Conservation (phyloP, 2,888 invertebrate genomes). For the Netelia fuscicornis region DNA sequence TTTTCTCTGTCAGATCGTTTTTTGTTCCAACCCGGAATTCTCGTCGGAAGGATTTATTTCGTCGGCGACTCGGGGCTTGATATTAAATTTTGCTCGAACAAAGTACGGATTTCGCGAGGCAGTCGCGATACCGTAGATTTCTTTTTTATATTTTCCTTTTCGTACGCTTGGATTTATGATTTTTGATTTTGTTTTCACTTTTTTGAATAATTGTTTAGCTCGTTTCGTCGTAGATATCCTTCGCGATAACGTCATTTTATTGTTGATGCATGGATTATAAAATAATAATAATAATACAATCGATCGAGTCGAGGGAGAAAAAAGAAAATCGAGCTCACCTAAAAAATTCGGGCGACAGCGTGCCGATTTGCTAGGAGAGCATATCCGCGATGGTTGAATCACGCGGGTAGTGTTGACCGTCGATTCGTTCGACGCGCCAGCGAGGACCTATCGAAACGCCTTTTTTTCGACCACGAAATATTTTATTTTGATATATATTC, state of each 20-base stretch:
- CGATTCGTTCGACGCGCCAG: slow-evolving; percentile 39
- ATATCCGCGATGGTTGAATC: slow-evolving; percentile 72
- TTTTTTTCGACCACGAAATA: neutral
- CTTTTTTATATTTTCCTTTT: slow-evolving; percentile 3
- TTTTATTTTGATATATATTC: neutral
- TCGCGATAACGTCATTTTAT: neutral
- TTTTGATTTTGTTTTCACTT: neutral
- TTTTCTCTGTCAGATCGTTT: neutral
- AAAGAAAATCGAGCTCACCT: slow-evolving; percentile 73
- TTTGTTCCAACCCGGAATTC: slow-evolving; percentile 4
- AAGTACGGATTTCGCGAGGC: slow-evolving; percentile 8
- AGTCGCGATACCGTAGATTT: neutral
- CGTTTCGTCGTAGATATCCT: neutral
- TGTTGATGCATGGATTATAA: too few species aligned
- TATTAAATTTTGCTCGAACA: slow-evolving; percentile 7
- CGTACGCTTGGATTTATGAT: neutral
- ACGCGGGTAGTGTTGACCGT: slow-evolving; percentile 24
- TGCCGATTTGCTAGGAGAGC: slow-evolving; percentile 79
- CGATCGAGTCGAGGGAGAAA: neutral
- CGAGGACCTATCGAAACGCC: neutral
- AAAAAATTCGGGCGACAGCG: slow-evolving; percentile 79
- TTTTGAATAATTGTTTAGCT: neutral
- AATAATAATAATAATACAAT: neutral
- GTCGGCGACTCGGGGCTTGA: neutral
- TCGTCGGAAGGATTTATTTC: neutral